Conservation (phyloP, 2,113 vertebrate species). For the Condylura cristata region DNA sequence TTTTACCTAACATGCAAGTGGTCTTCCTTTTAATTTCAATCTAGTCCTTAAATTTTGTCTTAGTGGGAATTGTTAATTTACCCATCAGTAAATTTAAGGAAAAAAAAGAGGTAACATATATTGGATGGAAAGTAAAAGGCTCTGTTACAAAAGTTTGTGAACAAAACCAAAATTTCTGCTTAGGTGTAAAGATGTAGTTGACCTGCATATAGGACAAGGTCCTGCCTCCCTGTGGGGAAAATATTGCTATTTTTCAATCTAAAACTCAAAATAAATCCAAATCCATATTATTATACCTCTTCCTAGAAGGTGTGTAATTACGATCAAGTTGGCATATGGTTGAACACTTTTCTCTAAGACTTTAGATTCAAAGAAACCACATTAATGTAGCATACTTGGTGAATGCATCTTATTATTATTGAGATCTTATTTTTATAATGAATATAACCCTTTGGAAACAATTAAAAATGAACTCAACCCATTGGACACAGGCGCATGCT, state of each 20-base stretch:
- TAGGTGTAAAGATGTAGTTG: not conserved
- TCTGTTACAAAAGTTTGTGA: not conserved
- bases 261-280: constrained; percentile 16
- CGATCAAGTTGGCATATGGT: constrained; percentile 57
- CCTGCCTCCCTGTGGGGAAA: not conserved
- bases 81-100: not conserved
- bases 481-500: not conserved
- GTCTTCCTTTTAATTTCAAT: not conserved
- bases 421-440: constrained; percentile 57
- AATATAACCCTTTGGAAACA: constrained; percentile 49
- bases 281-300: constrained; percentile 13
- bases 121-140: not conserved
- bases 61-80: not conserved
- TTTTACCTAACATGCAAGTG: not conserved
- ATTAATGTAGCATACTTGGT: constrained; percentile 55
- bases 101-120: not conserved
- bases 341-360: constrained; percentile 57
- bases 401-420: constrained; percentile 54
- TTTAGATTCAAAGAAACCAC: constrained; percentile 64
- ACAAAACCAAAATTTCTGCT: not conserved
- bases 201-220: not conserved
- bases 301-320: constrained; percentile 56
- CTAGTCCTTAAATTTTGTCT: constrained; percentile 14
- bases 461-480: constrained; percentile 24
- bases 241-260: not conserved